Percentiles rank a stretch among this genome's conserved stretches.
Conservation (phyloP, 1,140 invertebrate species). For the Cherax quadricarinatus region DNA sequence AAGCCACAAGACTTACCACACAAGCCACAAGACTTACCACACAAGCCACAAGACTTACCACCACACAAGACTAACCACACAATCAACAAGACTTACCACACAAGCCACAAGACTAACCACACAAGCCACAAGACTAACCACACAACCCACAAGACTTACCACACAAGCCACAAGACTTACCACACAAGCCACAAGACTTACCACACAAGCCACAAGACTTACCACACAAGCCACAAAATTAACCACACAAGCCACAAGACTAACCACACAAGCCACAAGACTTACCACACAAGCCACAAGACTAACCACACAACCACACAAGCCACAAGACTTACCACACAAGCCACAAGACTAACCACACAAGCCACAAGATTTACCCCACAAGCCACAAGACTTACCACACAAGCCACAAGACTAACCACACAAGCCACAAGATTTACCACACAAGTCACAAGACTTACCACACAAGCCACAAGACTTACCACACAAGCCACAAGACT, state of each 20-base stretch:
- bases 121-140: slow-evolving; percentile 57
- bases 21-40: slow-evolving; percentile 59
- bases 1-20: slow-evolving; percentile 48
- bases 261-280: too few species aligned
- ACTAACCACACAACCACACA: too few species aligned
- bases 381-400: slow-evolving; percentile 59
- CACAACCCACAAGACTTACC: slow-evolving; percentile 35
- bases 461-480: slow-evolving; percentile 59
- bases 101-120: slow-evolving; percentile 44
- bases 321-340: slow-evolving; percentile 42
- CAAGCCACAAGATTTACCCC: slow-evolving; percentile 38
- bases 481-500: too few species aligned
- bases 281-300: slow-evolving; percentile 52
- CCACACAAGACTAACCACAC: slow-evolving; percentile 41
- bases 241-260: slow-evolving; percentile 51
- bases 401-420: slow-evolving; percentile 34
- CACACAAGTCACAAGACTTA: too few species aligned
- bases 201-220: slow-evolving; percentile 59
- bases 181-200: too few species aligned
- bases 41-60: slow-evolving; percentile 59
- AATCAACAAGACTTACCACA: slow-evolving; percentile 59
- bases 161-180: slow-evolving; percentile 61
- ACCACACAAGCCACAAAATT: too few species aligned
- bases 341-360: slow-evolving; percentile 60
- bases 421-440: slow-evolving; percentile 60